Evolutionary conservation across 2,888 invertebrate genomes (phyloP), one percentile per base, ranked within the genome.

Genomic region (Diaprepes abbreviatus): DNA sequence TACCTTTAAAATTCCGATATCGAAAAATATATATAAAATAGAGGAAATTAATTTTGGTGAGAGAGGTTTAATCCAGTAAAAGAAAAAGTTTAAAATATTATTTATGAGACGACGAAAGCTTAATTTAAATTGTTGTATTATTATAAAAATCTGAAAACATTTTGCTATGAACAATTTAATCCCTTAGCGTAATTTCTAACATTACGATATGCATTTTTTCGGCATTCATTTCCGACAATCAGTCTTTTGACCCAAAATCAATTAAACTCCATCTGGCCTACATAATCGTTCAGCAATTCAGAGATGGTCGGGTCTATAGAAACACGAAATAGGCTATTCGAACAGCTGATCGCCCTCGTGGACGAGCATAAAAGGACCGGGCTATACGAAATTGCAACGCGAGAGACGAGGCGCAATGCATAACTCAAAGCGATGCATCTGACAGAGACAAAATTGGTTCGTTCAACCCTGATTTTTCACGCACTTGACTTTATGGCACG

Each of bases 401-500:
- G 54, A 38, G 5, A 48, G 60, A 64, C 36, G 24, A 64, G 74
- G 74, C 52, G 71, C 66, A 66, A 66, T 21, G 48, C 28, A 74
- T 59, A 36, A 31, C 17, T 52, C 19, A 74, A 77, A 77, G 12
- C 55, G 38, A 10, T 38, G 77, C 74, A 74, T 72, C 59, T 67
- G 80, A 82, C 77, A 80, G 81, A 80, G 82, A 82, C 74, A 76
- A 75, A 77, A 74, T 73, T 77, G 75, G 76, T 74, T 79, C 82
- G 79, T 82, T 83, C 82, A 84, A 83, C 84, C 83, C 84, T 84
- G 85, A 87, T 87, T 87, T 86, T 86, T 87, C 87, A 87, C 86
- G 86, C 87, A 87, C 87, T 87, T 87, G 87, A 86, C 85, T 87
- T 84, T 82, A 66, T 69, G 73, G 50, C 62, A 58, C 70, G 76